A percentile compares a stretch with the other conserved stretches of the same genome.
Conservation (phyloP, 2,797 vertebrate genomes). For the Selene dorsalis region DNA sequence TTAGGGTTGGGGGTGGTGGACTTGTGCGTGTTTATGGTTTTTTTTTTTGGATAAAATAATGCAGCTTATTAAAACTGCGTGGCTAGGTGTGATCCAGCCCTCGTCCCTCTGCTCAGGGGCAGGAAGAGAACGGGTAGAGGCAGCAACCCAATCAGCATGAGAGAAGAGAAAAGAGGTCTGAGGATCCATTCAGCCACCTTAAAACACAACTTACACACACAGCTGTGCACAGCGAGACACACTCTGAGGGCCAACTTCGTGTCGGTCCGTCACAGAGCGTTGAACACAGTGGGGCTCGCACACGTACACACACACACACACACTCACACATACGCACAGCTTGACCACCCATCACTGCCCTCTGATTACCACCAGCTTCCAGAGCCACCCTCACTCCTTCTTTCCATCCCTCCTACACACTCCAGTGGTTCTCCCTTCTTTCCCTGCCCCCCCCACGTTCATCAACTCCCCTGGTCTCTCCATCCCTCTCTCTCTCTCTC, state of each 20-base stretch:
- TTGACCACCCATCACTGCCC: conserved; percentile 80
- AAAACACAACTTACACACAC: conserved; percentile 71
- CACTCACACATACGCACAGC: conserved; percentile 52
- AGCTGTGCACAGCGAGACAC: conserved; percentile 72
- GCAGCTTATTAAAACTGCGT: conserved; percentile 8
- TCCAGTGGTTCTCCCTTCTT: conserved; percentile 65
- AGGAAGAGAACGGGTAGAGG: conserved; percentile 33
- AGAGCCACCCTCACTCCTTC: conserved; percentile 70
- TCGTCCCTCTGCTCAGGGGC: conserved; percentile 27
- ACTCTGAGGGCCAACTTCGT: conserved; percentile 65
- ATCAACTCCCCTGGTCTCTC: conserved; percentile 34
- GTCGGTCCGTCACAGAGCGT: conserved; percentile 73
- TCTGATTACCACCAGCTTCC: conserved; percentile 79
- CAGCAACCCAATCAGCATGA: conserved; percentile 54
- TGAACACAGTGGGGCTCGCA: conserved; percentile 66
- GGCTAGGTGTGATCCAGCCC: conserved; percentile 30
- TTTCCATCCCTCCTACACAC: conserved; percentile 74
- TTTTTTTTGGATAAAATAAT: too few species aligned
- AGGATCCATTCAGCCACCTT: conserved; percentile 70
- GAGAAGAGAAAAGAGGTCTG: conserved; percentile 59
- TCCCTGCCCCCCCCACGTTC: conserved; percentile 43
- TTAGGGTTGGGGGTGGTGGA: too few species aligned
- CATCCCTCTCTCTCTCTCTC: conserved; percentile 2
- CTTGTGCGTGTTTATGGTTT: too few species aligned
- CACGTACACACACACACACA: conserved; percentile 51